Base-by-base conservation (phyloP, 2,888 invertebrate species). In the Limnephilus auricula region DNA sequence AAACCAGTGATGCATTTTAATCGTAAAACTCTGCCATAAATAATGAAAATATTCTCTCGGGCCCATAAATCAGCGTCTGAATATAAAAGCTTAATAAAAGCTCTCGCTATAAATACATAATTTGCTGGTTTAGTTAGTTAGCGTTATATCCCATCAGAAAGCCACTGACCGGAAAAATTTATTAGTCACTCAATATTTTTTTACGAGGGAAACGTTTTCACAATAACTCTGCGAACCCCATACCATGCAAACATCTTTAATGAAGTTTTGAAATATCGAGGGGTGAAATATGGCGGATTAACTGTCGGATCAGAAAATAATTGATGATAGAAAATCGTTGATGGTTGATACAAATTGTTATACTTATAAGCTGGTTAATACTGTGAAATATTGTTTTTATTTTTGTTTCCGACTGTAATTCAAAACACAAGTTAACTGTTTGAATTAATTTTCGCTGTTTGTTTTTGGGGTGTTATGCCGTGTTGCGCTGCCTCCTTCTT, bases 141-240 rank as follows among this genome's bases (percentile, higher is more conserved):
- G 85, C 40, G n/a, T 25, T 9, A 65, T n/a, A 37, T 85, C n/a
- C 45, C 40, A 40, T 40, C 85, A 40, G 85, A 15, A 40, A 40
- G 40, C 85, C 40, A 40, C 45, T 85, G 85, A 85, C 40, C 85
- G 40, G 40, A 85, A 40, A 85, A 85, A 12, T 85, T 85, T 85
- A 85, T 85, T 40, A 40, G 40, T 40, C 82, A 82, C 78, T 90
- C 18, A 32, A 79, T 85, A 34, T 78, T 90, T 88, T 15, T 90
- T 80, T 37, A 84, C 37, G 80, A 34, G 50, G 45, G 50, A 18
- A 45, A n/a, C 85, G 40, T 15, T n/a, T 34, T 40, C 85, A n/a
- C 30, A 30, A 45, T 40, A 86, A 86, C 34, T n/a, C 65, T n/a
- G 65, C n/a, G 65, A 65, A 65, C 65, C n/a, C n/a, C 12, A 86